phyloP scores from a whole-genome alignment of 2,113 vertebrate species.

The Malurus alboscapulatus region DNA sequence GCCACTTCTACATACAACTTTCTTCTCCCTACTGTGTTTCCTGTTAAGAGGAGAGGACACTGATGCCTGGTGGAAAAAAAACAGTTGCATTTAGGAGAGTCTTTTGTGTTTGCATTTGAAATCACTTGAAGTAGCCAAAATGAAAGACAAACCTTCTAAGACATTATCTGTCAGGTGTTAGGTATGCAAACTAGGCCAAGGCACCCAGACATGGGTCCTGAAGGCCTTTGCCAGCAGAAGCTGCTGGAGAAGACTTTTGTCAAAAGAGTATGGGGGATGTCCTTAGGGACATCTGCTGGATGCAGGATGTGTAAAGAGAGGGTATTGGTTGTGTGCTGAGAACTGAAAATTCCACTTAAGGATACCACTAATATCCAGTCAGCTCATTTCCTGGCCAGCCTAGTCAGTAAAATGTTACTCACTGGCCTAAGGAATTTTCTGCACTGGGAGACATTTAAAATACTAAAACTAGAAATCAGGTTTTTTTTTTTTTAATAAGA shows the following conservation, averaged over 20 bases:
- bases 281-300: neutral
- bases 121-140: neutral
- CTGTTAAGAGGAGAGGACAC: neutral
- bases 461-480: neutral
- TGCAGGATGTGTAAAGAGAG: neutral
- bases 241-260: neutral
- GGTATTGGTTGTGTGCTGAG: neutral
- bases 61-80: neutral
- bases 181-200: neutral
- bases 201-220: neutral
- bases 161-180: neutral
- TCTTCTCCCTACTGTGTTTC: neutral
- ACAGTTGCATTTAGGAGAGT: neutral
- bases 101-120: neutral
- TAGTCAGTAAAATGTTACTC: neutral
- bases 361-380: neutral
- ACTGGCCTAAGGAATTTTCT: neutral
- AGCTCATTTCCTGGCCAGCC: neutral
- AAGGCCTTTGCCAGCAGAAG: neutral
- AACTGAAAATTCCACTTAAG: neutral
- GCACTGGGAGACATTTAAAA: neutral
- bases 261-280: neutral
- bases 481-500: neutral
- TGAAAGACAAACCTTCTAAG: neutral
- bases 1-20: neutral